Base-by-base conservation (phyloP, 1,140 invertebrate genomes). In the Cherax quadricarinatus region DNA sequence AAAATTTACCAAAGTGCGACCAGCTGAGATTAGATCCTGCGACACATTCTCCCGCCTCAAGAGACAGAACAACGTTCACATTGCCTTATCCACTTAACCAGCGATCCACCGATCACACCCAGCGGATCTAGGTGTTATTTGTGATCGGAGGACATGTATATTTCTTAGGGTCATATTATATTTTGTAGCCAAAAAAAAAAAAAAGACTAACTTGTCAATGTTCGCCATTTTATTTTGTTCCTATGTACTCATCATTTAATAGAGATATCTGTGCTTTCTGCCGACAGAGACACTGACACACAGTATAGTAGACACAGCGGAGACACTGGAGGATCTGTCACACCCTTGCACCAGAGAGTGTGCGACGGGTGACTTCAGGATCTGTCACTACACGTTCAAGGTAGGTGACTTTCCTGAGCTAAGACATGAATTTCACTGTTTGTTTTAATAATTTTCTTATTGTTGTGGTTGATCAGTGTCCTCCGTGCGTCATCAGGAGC, bases 381-480 rank as follows among this genome's bases (percentile, higher is more conserved):
- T 86, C 3, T 91, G 89, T 75, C 14, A 41, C 9, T 91, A 91
- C 60, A 86, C 53, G 0, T 91, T 91, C 78, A 91, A 86, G 89
- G 89, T 87, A 49, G 30, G 84, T 81, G 6, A 24, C 6, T 48
- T 10, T 21, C 7, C 48, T 3, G 0, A 6, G 7, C 18, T 70
- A 0, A n/a, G 12, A 14, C 5, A 10, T 16, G 12, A 1, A 14
- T 16, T 66, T 16, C 62, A 10, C 18, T 16, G 18, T 5, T 16
- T 18, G 10, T 18, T 16, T 66, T 18, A 1, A 18, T 66, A 66
- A 66, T 16, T 66, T 14, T 9, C 30, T 57, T 57, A 3, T 57
- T 57, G 4, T 57, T 57, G 6, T 14, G 4, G 53, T 57, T 14
- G 12, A 9, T 3, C 53, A 57, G 12, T 14, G 6, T 57, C 0